These are phyloP conservation scores for Rhimphoctona megacephalus DNA, from an alignment of 2,888 invertebrate genomes.

Conservation along the genomic window DNA sequence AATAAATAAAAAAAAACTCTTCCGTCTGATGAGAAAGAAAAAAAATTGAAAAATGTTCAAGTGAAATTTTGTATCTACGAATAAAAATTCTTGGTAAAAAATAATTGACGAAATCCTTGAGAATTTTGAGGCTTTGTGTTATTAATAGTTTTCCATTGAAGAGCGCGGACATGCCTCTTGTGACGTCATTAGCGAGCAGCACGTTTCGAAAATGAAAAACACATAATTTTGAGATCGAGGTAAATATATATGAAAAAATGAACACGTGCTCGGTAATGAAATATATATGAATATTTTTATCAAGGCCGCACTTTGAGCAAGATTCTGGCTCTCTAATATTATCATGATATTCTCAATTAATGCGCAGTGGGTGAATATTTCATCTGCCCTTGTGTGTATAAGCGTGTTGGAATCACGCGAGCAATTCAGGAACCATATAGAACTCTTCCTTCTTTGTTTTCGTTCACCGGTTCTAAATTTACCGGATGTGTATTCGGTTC, in stretches of 20 bases:
- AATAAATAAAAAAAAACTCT: background rate
- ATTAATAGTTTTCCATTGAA: slow-evolving; percentile 68
- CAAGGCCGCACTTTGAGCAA: slow-evolving; percentile 11
- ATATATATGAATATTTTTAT: background rate
- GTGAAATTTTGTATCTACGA: background rate
- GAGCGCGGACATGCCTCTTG: slow-evolving; percentile 16
- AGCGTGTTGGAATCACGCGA: slow-evolving; percentile 57
- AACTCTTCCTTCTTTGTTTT: slow-evolving; percentile 65
- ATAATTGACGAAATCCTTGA: slow-evolving; percentile 19
- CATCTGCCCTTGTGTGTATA: background rate
- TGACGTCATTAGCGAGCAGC: background rate
- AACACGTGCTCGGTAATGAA: slow-evolving; percentile 40
- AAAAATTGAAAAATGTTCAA: background rate
- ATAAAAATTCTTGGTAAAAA: slow-evolving; percentile 28
- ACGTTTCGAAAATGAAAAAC: slow-evolving; percentile 42
- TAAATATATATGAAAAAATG: slow-evolving; percentile 8
- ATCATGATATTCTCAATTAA: slow-evolving; percentile 54
- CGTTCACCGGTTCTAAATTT: slow-evolving; percentile 64
- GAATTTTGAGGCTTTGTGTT: slow-evolving; percentile 50
- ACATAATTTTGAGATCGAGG: slow-evolving; percentile 9
- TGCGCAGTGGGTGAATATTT: slow-evolving; percentile 59
- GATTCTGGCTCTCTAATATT: slow-evolving; percentile 18
- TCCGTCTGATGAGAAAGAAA: background rate
- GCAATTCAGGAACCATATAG: slow-evolving; percentile 65
- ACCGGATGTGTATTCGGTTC: slow-evolving; percentile 67